phyloP scores from a whole-genome alignment of 2,797 vertebrate species.

The Microctenopoma lineatum region DNA sequence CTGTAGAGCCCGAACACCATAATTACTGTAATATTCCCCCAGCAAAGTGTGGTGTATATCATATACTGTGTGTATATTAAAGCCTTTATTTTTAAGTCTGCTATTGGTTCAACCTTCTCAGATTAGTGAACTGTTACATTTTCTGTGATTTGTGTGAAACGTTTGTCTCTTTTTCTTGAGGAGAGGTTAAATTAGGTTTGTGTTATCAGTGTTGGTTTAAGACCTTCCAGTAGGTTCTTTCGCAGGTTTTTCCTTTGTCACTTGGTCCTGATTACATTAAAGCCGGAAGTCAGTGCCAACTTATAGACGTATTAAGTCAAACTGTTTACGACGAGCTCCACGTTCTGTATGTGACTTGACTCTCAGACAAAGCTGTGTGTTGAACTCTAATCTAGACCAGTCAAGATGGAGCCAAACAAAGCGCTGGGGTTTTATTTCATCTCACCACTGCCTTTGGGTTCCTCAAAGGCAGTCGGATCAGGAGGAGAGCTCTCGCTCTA shows the following conservation, averaged over 20 bases:
- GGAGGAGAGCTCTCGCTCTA: neutral
- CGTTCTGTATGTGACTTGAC: neutral
- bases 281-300: neutral
- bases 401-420: no score
- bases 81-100: neutral
- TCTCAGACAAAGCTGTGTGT: no score
- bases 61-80: neutral
- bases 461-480: neutral
- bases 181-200: no score
- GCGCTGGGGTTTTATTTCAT: no score
- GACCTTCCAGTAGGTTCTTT: neutral
- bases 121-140: no score
- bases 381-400: neutral
- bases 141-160: no score
- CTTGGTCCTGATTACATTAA: no score
- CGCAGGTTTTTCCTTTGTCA: no score
- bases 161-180: no score
- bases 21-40: conserved; percentile 45
- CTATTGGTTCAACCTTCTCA: no score
- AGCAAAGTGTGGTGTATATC: conserved; percentile 2
- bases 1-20: conserved; percentile 27
- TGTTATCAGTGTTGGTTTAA: neutral
- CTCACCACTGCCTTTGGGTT: no score
- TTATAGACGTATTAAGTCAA: no score
- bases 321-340: neutral